These are phyloP conservation scores for Pachymerium ferrugineum DNA, from an alignment of 2,888 invertebrate genomes.

Conservation along the genomic window DNA sequence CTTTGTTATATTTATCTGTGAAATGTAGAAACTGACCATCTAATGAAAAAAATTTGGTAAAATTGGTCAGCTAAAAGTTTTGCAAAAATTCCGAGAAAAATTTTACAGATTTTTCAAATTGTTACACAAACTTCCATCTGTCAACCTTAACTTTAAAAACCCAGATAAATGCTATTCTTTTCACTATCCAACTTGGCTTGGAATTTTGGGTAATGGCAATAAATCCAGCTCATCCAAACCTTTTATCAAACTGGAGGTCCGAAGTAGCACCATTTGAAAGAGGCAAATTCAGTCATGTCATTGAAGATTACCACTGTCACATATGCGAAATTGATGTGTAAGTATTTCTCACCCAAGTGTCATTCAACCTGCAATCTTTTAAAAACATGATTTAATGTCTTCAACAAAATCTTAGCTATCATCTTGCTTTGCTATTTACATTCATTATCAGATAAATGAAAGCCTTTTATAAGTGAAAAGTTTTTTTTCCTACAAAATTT, in stretches of 20 bases:
- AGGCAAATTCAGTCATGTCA: constrained; percentile 80
- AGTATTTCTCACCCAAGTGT: not conserved
- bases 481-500: not conserved
- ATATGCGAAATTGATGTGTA: constrained; percentile 67
- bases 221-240: constrained; percentile 81
- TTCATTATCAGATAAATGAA: not conserved
- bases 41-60: too few relatives aligned
- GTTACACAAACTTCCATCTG: too few relatives aligned
- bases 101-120: too few relatives aligned
- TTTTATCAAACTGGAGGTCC: constrained; percentile 55
- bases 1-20: too few relatives aligned
- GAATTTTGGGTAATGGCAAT: constrained; percentile 72
- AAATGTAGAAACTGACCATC: too few relatives aligned
- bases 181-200: constrained; percentile 65
- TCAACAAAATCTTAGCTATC: too few relatives aligned
- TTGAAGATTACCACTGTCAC: constrained; percentile 90
- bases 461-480: constrained; percentile 1
- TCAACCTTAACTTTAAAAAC: not conserved
- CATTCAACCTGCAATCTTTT: not conserved
- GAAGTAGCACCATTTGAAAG: constrained; percentile 81
- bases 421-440: constrained; percentile 14
- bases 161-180: constrained; percentile 53
- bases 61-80: too few relatives aligned
- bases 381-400: constrained; percentile 18
- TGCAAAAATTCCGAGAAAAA: too few relatives aligned